phyloP scores from a whole-genome alignment of 1,140 invertebrate genomes.

The Lutraria rhynchaena region DNA sequence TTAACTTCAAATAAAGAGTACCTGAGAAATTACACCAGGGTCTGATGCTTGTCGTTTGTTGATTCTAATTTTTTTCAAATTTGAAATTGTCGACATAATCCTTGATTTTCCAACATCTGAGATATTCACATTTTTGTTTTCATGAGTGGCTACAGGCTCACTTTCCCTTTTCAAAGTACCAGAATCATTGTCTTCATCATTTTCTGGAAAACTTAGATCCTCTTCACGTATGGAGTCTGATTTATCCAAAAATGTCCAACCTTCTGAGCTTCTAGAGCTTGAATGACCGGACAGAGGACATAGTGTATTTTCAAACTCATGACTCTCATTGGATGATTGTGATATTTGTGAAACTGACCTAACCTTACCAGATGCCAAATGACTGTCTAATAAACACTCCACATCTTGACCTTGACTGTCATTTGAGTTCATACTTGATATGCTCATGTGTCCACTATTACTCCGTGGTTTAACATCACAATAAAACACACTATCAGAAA shows the following conservation, averaged over 20 bases:
- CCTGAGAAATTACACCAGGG: background rate
- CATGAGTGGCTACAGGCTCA: background rate
- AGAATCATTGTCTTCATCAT: background rate
- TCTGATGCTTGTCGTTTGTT: conserved; percentile 19
- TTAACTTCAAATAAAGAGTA: background rate
- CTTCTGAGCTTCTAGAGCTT: background rate
- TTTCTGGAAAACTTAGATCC: background rate
- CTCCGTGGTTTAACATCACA: conserved; percentile 24
- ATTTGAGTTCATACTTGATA: conserved; percentile 30
- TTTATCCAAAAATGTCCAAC: conserved; percentile 17
- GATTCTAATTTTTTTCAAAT: conserved; percentile 25
- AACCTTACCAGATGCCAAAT: background rate
- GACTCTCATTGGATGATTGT: background rate
- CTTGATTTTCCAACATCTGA: conserved; percentile 4
- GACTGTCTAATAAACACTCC: background rate
- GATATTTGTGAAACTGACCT: conserved; percentile 11
- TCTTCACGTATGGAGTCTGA: conserved; percentile 9
- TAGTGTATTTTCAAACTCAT: conserved; percentile 3
- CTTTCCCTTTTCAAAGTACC: background rate
- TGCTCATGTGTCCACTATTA: conserved; percentile 1
- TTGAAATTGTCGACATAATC: background rate
- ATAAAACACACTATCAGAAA: conserved; percentile 38
- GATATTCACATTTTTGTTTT: background rate
- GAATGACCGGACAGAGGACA: background rate
- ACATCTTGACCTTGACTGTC: conserved; percentile 5